These are phyloP conservation scores for Grallaria varia DNA, from an alignment of 2,113 vertebrate genomes.

Conservation along the genomic window DNA sequence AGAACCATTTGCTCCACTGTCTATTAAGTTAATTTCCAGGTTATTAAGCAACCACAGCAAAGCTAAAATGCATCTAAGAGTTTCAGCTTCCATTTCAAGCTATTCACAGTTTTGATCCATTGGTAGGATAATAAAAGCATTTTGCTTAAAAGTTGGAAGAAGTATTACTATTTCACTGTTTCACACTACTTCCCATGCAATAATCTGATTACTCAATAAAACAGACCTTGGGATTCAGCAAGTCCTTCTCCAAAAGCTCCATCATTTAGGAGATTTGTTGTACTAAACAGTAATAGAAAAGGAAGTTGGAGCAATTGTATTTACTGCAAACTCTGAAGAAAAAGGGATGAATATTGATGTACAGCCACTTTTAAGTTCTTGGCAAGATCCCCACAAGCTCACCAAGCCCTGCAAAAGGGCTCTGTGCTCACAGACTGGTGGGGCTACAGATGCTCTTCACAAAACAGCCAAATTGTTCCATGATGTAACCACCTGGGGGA, in stretches of 20 bases:
- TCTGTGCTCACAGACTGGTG: accelerated
- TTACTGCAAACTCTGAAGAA: background rate
- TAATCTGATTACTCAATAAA: background rate
- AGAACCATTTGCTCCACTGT: background rate
- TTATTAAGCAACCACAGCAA: background rate
- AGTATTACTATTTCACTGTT: background rate
- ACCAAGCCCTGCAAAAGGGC: background rate
- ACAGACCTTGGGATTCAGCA: background rate
- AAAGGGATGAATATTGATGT: background rate
- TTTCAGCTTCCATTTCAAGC: background rate
- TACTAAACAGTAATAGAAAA: background rate
- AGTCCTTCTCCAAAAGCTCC: background rate
- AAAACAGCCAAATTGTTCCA: too few species aligned
- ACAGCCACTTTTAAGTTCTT: background rate
- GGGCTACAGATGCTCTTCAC: background rate
- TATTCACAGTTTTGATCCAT: background rate
- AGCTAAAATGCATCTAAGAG: background rate
- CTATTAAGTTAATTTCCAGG: background rate
- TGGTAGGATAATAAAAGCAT: background rate
- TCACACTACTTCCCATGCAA: background rate
- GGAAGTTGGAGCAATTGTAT: background rate
- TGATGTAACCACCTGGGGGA: background rate
- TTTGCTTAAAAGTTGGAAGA: background rate
- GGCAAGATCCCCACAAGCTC: background rate
- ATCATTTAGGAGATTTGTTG: background rate